These are phyloP conservation scores for Ptilodon capucinus DNA, from an alignment of 2,888 invertebrate species.

Conservation along the genomic window DNA sequence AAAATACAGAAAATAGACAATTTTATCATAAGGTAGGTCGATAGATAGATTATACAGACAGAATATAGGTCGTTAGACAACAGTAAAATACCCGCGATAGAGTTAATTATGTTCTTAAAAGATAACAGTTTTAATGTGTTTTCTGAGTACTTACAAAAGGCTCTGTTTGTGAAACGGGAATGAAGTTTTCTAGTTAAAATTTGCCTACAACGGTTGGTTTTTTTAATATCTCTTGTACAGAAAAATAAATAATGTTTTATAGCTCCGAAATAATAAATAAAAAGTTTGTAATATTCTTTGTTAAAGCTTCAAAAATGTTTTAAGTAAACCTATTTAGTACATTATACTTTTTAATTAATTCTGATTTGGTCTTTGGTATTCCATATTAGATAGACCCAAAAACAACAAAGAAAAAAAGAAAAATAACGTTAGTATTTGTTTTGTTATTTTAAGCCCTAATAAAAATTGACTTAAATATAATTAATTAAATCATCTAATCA, in stretches of 20 bases:
- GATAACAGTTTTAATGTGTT: constrained; percentile 26
- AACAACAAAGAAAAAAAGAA: too few relatives aligned
- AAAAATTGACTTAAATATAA: not conserved
- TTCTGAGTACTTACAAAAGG: constrained; percentile 13
- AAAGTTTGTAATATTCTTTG: not conserved
- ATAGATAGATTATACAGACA: too few relatives aligned
- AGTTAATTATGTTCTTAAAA: constrained; percentile 18
- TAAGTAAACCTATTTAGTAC: not conserved
- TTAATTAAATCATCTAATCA: not conserved
- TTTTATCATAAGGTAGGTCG: too few relatives aligned
- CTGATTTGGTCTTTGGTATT: not conserved
- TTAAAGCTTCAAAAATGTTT: not conserved
- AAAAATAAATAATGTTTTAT: not conserved
- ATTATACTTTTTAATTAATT: not conserved
- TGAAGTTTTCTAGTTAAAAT: constrained; percentile 25
- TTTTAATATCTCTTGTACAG: not conserved
- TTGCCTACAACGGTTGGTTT: constrained; percentile 4
- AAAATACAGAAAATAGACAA: too few relatives aligned
- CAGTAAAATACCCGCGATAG: not conserved
- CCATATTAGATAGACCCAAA: not conserved
- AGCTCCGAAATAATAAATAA: not conserved
- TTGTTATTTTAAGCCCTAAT: too few relatives aligned
- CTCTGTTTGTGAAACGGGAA: constrained; percentile 18
- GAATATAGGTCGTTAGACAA: too few relatives aligned
- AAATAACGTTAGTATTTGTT: too few relatives aligned